These are phyloP conservation scores for Nothocercus julius DNA, from an alignment of 2,113 vertebrate genomes.

Conservation along the genomic window DNA sequence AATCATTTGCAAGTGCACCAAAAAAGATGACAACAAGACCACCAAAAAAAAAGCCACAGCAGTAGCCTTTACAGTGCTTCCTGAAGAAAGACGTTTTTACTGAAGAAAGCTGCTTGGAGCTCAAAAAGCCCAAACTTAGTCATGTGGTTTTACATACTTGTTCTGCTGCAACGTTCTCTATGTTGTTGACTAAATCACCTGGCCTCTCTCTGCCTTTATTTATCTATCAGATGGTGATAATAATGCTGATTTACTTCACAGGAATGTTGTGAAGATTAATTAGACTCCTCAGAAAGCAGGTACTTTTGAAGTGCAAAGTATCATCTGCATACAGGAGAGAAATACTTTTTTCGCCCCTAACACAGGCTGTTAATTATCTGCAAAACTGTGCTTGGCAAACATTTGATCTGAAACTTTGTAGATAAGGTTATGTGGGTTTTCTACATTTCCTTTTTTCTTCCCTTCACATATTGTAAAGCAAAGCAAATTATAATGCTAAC, in stretches of 20 bases:
- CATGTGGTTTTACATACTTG: not conserved
- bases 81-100: not conserved
- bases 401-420: conserved; percentile 29
- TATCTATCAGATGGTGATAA: not conserved
- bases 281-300: not conserved
- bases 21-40: not conserved
- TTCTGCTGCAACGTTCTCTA: not conserved
- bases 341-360: not conserved
- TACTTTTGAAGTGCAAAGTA: not conserved
- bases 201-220: not conserved
- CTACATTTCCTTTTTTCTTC: not conserved
- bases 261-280: conserved; percentile 5
- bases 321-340: not conserved
- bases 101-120: not conserved
- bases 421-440: not conserved
- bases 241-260: not conserved
- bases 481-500: not conserved
- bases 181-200: not conserved
- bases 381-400: not conserved
- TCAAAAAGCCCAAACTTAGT: not conserved
- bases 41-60: not conserved
- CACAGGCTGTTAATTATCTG: conserved; percentile 26
- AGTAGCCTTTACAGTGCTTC: not conserved
- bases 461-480: not conserved
- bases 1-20: not conserved